Base-by-base conservation (phyloP, 2,797 vertebrate species). In the Enteromius viviparus region DNA sequence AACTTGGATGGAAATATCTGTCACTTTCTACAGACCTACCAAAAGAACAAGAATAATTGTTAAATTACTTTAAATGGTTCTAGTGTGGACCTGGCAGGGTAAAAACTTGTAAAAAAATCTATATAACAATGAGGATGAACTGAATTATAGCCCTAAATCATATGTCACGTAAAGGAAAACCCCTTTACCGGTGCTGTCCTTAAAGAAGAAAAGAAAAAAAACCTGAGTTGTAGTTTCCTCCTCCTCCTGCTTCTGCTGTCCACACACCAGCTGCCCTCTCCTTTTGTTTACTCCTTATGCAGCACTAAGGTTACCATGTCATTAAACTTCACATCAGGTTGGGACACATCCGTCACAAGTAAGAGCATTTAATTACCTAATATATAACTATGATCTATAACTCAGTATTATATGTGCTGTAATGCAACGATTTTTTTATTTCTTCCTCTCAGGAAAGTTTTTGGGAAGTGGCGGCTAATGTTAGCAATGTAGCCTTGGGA, bases 261-360 rank as follows among this genome's bases (percentile, higher is more conserved):
- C 83, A 82, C 80, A 76, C 79, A 85, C 70, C 86, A 86, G 86
- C 85, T 86, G 76, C 75, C 47, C 84, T 82, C 58, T 86, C 84
- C 76, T 86, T 85, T 87, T 87, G 84, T 89, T 87, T 81, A 85
- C 82, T 83, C 68, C 72, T 81, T 40, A 51, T 72, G 68, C 64
- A 84, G 75, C 69, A 81, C 89, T 84, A 81, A 87, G 88, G 91
- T 77, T 91, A 89, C 89, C 89, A 93, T 93, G 93, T 89, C 84
- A 60, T 71, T 87, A n/a, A 85, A 58, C 84, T 79, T 80, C 62
- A 77, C 87, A 80, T 80, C 89, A 86, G 40, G 85, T 34, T 75
- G 76, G 78, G 83, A 88, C 42, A 75, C 86, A 66, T 82, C 40
- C 53, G 80, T 83, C 26, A 87, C 82, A 68, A 76, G 93, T 92